These are phyloP conservation scores for Patella vulgata DNA, from an alignment of 1,140 invertebrate genomes.

Conservation along the genomic window DNA sequence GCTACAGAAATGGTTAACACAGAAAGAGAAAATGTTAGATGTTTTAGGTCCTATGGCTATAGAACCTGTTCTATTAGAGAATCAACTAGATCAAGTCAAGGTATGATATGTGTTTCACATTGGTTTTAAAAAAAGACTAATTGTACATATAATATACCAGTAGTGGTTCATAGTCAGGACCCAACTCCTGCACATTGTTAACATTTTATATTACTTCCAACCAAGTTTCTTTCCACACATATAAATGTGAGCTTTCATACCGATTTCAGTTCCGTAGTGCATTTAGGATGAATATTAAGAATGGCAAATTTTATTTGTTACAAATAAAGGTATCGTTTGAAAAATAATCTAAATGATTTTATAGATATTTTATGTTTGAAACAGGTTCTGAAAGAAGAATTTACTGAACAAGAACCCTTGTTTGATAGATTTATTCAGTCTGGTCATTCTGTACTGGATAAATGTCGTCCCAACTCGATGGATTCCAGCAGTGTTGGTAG, in stretches of 20 bases:
- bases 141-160: too few relatives aligned
- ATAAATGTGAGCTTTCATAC: too few relatives aligned
- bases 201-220: too few relatives aligned
- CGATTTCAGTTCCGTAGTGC: too few relatives aligned
- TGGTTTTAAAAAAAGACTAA: not conserved
- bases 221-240: too few relatives aligned
- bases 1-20: slow-evolving; percentile 85
- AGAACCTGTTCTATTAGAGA: slow-evolving; percentile 92
- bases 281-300: too few relatives aligned
- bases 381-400: slow-evolving; percentile 93
- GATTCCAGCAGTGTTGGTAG: slow-evolving; percentile 78
- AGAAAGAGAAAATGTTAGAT: slow-evolving; percentile 94
- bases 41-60: slow-evolving; percentile 94
- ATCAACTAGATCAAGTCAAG: slow-evolving; percentile 90
- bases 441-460: slow-evolving; percentile 79
- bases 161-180: too few relatives aligned
- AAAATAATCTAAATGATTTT: too few relatives aligned
- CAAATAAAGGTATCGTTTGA: too few relatives aligned
- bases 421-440: slow-evolving; percentile 85
- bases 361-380: too few relatives aligned
- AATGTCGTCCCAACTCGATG: slow-evolving; percentile 76
- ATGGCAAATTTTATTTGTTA: too few relatives aligned
- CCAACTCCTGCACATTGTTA: too few relatives aligned
- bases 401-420: slow-evolving; percentile 88
- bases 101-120: slow-evolving; percentile 40